Percentiles rank a stretch among this genome's conserved stretches.
Evolutionary conservation across 1,140 invertebrate species (phyloP).

Genomic region (Sinonovacula constricta): DNA sequence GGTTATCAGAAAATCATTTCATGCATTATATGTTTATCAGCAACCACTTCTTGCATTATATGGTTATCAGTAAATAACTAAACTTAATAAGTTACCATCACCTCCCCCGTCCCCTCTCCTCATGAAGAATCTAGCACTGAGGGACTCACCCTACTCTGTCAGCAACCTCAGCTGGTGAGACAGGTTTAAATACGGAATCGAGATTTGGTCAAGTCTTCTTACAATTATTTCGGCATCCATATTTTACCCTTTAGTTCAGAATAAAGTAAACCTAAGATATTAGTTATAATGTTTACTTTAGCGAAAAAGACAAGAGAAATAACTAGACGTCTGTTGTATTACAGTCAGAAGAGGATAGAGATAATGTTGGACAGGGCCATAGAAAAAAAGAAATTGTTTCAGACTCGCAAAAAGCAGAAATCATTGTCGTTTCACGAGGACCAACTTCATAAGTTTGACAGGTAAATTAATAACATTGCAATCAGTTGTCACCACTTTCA

Average conservation of each 20-base stretch:
- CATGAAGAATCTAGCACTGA: too few species aligned
- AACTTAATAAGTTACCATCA: too few species aligned
- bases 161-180: too few species aligned
- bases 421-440: conserved; percentile 25
- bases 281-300: conserved; percentile 5
- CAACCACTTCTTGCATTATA: too few species aligned
- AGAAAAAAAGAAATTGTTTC: conserved; percentile 1
- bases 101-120: too few species aligned
- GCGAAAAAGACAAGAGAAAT: too few species aligned
- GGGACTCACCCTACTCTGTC: too few species aligned
- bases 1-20: too few species aligned
- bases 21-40: too few species aligned
- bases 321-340: too few species aligned
- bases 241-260: background rate
- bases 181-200: background rate
- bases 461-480: background rate
- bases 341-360: conserved; percentile 34
- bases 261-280: background rate
- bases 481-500: background rate
- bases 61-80: too few species aligned
- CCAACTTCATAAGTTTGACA: conserved; percentile 45
- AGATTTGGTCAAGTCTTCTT: background rate
- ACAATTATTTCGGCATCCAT: background rate
- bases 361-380: conserved; percentile 24
- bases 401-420: background rate